Evolutionary conservation across 92 coral and sea anemone species (phyloP), one percentile per base, ranked within the genome.

Genomic region (Anthopleura xanthogrammica): DNA sequence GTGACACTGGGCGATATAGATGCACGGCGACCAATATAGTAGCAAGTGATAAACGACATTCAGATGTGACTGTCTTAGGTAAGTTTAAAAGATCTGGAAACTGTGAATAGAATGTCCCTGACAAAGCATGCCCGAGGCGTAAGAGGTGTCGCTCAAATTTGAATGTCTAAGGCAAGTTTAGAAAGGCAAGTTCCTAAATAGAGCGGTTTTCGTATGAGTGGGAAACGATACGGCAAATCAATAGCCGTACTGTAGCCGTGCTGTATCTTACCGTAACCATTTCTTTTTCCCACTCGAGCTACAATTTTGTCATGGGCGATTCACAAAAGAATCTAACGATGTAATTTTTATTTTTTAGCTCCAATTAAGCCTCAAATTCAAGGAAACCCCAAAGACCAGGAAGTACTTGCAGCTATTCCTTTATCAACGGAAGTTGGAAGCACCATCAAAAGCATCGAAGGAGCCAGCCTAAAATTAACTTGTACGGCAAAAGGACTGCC

Each of bases 401-500:
- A 57, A 12, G 76, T 92, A 36, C 86, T 84, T 29, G 86, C 68
- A 77, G 70, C 84, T 13, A 75, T 78, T 5, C 84, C 84, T 9
- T 74, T 94, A 5, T 81, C 88, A 50, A 85, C 84, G 16, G 88
- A 58, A 24, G 95, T 91, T 12, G 98, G 98, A 39, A 88, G 93
- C 60, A 77, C 76, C 6, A 88, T 94, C 42, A 72, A 68, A 58
- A 84, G 90, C 75, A 66, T 90, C 65, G 91, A 84, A 71, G 95
- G 93, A 12, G 89, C 86, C 62, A 81, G 89, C 41, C 87, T 93
- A 17, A 89, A 86, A 76, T 77, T 93, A 78, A 85, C 83, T 4
- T 93, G 98, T 48, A 24, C 88, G 60, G 98, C 86, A 23, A 66
- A 80, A 66, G 98, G 98, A 7, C 85, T 85, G 50, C 98, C 98